Conservation (phyloP, 2,888 invertebrate species). For the Polyommatus iphigenia region DNA sequence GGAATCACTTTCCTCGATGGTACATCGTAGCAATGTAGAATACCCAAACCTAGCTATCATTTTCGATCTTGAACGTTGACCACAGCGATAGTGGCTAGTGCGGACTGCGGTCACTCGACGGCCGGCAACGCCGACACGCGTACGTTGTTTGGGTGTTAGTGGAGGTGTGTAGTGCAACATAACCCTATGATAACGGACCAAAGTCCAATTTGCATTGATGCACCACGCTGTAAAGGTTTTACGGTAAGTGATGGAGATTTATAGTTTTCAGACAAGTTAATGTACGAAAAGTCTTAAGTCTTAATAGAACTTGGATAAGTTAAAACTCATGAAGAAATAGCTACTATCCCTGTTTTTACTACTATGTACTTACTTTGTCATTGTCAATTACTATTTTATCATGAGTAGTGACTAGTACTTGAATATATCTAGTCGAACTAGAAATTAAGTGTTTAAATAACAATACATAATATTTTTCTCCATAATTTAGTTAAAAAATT, state of each 20-base stretch:
- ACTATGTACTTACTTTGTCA: too few relatives aligned
- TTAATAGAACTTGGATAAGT: background rate
- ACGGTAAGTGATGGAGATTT: background rate
- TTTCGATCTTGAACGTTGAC: constrained; percentile 60
- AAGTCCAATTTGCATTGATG: constrained; percentile 14
- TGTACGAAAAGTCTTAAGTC: background rate
- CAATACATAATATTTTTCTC: background rate
- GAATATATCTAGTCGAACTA: background rate
- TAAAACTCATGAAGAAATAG: too few relatives aligned
- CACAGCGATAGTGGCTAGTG: constrained; percentile 61
- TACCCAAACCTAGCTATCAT: background rate
- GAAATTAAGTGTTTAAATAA: background rate
- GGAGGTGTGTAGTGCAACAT: constrained; percentile 17
- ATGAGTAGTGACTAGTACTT: too few relatives aligned
- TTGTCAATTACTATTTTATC: too few relatives aligned
- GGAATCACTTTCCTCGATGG: too few relatives aligned
- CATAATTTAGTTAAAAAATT: background rate
- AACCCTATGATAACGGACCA: background rate
- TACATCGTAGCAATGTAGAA: too few relatives aligned
- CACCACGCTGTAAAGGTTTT: background rate
- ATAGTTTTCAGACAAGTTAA: background rate
- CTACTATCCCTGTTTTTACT: too few relatives aligned
- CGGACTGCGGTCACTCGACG: constrained; percentile 45
- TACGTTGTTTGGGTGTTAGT: background rate
- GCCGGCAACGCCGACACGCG: constrained; percentile 19